Percentiles rank a stretch among this genome's conserved stretches.
phyloP scores from a whole-genome alignment of 1,140 invertebrate genomes.

The Nixonia krombeini region DNA sequence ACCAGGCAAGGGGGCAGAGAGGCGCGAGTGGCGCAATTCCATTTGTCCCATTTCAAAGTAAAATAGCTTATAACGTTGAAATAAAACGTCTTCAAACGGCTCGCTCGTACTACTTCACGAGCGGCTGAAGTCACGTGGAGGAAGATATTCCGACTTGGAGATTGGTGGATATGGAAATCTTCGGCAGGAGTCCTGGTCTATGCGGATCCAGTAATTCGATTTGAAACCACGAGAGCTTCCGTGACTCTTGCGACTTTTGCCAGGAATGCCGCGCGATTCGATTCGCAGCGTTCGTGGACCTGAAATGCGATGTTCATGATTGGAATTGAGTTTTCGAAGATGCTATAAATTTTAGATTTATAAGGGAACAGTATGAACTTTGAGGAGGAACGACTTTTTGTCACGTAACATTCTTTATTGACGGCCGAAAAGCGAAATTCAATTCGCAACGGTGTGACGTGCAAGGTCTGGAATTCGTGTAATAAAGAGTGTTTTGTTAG shows the following conservation, averaged over 20 bases:
- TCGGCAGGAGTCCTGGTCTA: constrained; percentile 22
- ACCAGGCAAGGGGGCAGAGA: background rate
- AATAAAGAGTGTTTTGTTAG: no score
- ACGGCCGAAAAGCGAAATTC: no score
- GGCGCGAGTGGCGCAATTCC: constrained; percentile 48
- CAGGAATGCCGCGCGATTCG: constrained; percentile 15
- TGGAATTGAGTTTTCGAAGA: constrained; percentile 22
- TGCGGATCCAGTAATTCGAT: constrained; percentile 32
- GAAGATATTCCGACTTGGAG: constrained; percentile 34
- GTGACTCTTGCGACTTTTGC: constrained; percentile 32
- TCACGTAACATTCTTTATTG: constrained; percentile 1
- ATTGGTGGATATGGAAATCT: constrained; percentile 45
- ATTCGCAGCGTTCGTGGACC: constrained; percentile 2
- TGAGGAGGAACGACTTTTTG: constrained; percentile 2
- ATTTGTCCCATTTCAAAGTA: constrained; percentile 64
- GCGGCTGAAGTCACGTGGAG: constrained; percentile 31
- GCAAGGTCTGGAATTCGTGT: no score
- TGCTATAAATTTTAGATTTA: constrained; percentile 17
- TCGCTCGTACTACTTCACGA: constrained; percentile 37
- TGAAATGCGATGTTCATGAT: constrained; percentile 28
- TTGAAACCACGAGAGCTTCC: constrained; percentile 31
- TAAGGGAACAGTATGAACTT: constrained; percentile 8
- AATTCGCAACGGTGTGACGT: no score
- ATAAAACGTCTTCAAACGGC: constrained; percentile 50
- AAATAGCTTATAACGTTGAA: constrained; percentile 63